Conservation (phyloP, 92 coral and sea anemone species). For the Zoanthus sansibaricus region DNA sequence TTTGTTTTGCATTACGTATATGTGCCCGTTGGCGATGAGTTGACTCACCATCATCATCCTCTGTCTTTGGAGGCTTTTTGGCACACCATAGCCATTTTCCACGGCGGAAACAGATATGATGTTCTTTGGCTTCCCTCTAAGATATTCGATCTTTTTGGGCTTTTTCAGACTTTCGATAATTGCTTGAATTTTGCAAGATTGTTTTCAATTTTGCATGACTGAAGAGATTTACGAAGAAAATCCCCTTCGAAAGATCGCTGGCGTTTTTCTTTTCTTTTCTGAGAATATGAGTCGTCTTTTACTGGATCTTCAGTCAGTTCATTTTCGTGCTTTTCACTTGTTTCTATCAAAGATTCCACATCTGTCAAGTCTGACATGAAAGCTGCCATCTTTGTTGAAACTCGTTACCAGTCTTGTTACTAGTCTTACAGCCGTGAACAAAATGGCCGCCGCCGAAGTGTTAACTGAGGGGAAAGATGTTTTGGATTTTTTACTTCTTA, state of each 20-base stretch:
- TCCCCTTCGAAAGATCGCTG: no score
- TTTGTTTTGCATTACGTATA: conserved; percentile 46
- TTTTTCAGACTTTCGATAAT: conserved; percentile 22
- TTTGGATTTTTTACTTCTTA: no score
- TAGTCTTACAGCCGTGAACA: no score
- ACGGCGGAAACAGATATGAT: background rate
- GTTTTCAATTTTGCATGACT: background rate
- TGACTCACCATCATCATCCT: conserved; percentile 19
- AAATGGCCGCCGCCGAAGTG: no score
- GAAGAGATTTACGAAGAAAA: background rate
- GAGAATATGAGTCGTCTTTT: conserved; percentile 1
- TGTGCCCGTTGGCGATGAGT: background rate
- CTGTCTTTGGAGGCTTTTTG: conserved; percentile 45
- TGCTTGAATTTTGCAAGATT: conserved; percentile 12
- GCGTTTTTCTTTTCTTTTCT: conserved; percentile 6
- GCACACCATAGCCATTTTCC: conserved; percentile 42
- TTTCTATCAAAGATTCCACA: no score
- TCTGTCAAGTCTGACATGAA: no score
- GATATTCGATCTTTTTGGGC: conserved; percentile 34
- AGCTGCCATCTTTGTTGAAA: no score
- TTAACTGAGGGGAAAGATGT: no score
- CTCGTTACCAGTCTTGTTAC: no score
- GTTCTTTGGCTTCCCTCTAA: conserved; percentile 37
- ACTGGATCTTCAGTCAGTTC: no score
- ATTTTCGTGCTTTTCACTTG: no score